These are phyloP conservation scores for Sipha flava DNA, from an alignment of 1,140 invertebrate genomes.

Conservation along the genomic window DNA sequence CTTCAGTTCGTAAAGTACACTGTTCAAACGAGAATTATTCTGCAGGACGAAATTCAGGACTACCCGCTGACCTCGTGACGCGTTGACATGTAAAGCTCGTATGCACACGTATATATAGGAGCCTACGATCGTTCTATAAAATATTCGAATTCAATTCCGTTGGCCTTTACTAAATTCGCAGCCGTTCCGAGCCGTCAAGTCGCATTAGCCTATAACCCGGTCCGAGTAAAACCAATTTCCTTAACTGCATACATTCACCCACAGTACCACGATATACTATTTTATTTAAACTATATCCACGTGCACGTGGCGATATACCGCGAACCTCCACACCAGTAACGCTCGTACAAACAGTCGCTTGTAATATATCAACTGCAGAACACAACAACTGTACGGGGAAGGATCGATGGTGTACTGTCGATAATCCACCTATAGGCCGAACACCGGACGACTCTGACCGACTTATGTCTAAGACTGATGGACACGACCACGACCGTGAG, in stretches of 20 bases:
- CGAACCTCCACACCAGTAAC: too few species aligned
- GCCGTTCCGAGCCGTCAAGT: background rate
- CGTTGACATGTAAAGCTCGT: background rate
- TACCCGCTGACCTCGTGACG: background rate
- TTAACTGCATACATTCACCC: background rate
- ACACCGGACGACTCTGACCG: too few species aligned
- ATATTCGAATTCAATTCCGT: constrained; percentile 3
- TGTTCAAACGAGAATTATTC: too few species aligned
- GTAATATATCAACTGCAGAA: too few species aligned
- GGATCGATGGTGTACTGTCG: too few species aligned
- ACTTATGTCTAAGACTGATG: too few species aligned
- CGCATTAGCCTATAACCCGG: background rate
- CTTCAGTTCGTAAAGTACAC: too few species aligned
- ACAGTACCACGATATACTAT: background rate
- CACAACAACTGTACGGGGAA: too few species aligned
- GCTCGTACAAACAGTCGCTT: too few species aligned
- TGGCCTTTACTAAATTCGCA: background rate
- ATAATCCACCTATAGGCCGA: too few species aligned
- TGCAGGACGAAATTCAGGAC: background rate
- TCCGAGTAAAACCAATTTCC: background rate
- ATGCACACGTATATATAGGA: background rate
- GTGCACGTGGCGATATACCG: background rate
- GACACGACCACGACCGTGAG: too few species aligned
- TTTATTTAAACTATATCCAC: background rate
- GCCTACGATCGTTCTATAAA: background rate